These are phyloP conservation scores for Agriopis marginaria DNA, from an alignment of 2,888 invertebrate genomes.

Conservation along the genomic window DNA sequence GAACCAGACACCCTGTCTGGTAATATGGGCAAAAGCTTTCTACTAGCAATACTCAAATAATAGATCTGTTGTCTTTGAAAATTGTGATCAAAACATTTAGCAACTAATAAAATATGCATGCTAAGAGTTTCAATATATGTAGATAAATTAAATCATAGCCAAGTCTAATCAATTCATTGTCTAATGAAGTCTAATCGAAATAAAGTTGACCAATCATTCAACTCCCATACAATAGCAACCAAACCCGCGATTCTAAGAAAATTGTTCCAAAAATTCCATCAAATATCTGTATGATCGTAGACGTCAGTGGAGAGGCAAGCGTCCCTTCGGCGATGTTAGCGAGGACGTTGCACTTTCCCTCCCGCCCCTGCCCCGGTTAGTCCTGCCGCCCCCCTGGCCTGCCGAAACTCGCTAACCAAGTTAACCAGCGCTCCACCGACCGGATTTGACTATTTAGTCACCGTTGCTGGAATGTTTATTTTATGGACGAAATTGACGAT, in stretches of 20 bases:
- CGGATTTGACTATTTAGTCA: slow-evolving; percentile 82
- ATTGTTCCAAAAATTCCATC: slow-evolving; percentile 42
- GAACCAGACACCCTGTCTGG: neutral
- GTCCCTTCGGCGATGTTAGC: slow-evolving; percentile 78
- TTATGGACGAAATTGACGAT: slow-evolving; percentile 50
- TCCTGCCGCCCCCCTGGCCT: slow-evolving; percentile 73
- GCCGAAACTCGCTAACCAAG: slow-evolving; percentile 82
- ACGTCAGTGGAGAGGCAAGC: slow-evolving; percentile 64
- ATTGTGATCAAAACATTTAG: no score
- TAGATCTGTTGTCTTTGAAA: no score
- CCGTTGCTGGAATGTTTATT: slow-evolving; percentile 61
- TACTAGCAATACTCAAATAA: neutral
- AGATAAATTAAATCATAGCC: neutral
- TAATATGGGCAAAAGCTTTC: no score
- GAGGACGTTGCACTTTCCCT: slow-evolving; percentile 85
- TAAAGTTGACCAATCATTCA: neutral
- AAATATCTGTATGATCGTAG: slow-evolving; percentile 40
- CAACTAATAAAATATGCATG: no score
- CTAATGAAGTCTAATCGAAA: neutral
- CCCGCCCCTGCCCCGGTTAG: slow-evolving; percentile 64
- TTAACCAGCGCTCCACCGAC: slow-evolving; percentile 75
- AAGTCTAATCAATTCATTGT: no score
- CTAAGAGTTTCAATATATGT: no score
- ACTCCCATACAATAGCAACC: neutral
- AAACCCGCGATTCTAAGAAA: slow-evolving; percentile 31